phyloP scores from a whole-genome alignment of 2,113 vertebrate genomes.

The Scolopax mira region DNA sequence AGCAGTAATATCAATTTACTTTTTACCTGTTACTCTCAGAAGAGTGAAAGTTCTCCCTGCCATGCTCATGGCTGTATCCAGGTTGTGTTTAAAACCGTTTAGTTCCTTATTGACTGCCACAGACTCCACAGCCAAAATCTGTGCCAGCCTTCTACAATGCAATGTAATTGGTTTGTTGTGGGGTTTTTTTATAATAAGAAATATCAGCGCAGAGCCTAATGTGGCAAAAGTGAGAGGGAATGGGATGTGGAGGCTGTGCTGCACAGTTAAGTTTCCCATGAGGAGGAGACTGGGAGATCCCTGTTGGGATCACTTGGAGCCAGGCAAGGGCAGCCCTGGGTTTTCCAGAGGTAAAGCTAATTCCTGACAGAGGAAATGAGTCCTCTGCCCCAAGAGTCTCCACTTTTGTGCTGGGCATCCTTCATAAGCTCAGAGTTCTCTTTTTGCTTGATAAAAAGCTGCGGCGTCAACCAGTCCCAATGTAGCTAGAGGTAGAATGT shows the following conservation, averaged over 20 bases:
- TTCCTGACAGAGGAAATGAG: neutral
- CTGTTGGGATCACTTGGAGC: neutral
- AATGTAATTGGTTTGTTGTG: neutral
- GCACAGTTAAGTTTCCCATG: neutral
- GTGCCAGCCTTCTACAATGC: neutral
- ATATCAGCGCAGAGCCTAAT: neutral
- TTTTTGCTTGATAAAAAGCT: neutral
- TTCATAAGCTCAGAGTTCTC: neutral
- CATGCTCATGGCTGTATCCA: neutral
- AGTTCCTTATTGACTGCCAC: neutral
- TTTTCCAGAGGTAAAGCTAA: neutral
- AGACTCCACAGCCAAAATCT: neutral
- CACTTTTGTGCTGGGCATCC: neutral
- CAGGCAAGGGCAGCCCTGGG: neutral
- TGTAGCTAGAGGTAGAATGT: fast-evolving
- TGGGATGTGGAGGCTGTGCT: neutral
- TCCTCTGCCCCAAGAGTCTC: fast-evolving
- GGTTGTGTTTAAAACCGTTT: neutral
- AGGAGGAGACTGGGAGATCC: neutral
- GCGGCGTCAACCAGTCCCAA: neutral
- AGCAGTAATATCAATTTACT: neutral
- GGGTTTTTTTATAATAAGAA: neutral
- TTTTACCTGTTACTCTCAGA: neutral
- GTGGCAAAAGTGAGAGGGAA: neutral
- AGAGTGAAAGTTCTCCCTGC: neutral